Evolutionary conservation across 35 echinoderm and acorn worm genomes (phyloP).

Genomic region (Holothuria glaberrima): DNA sequence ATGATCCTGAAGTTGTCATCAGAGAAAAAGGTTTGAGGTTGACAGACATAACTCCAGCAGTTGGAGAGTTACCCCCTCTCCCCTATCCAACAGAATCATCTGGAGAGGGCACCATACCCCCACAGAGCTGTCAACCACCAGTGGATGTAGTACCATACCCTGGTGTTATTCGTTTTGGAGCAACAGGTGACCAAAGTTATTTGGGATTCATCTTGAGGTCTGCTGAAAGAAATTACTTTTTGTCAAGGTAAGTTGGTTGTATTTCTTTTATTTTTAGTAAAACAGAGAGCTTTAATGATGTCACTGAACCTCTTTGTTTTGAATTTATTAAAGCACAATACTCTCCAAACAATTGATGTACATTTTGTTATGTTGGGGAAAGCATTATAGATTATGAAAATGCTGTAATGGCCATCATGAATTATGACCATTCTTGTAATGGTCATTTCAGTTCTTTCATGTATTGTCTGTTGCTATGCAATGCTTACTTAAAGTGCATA

Average conservation of each 20-base stretch:
- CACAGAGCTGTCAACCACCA: conserved; percentile 64
- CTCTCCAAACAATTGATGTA: too few relatives aligned
- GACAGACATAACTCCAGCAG: conserved; percentile 68
- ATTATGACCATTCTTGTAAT: too few relatives aligned
- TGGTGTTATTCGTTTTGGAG: conserved; percentile 74
- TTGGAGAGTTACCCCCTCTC: conserved; percentile 69
- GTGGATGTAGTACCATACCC: conserved; percentile 50
- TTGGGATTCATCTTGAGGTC: conserved; percentile 35
- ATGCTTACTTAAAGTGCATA: too few relatives aligned
- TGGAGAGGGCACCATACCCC: conserved; percentile 21
- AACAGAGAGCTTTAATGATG: too few relatives aligned
- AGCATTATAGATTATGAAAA: too few relatives aligned
- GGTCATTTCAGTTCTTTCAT: too few relatives aligned
- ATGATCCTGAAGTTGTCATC: conserved; percentile 70
- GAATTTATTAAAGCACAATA: too few relatives aligned
- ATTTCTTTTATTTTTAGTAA: background rate
- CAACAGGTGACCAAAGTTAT: conserved; percentile 61
- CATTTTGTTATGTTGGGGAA: too few relatives aligned
- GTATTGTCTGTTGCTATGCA: too few relatives aligned
- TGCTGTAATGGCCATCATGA: too few relatives aligned
- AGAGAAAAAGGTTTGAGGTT: conserved; percentile 62
- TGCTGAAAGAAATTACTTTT: conserved; percentile 45
- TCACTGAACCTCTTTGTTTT: too few relatives aligned
- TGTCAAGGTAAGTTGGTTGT: conserved; percentile 49
- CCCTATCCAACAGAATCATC: conserved; percentile 78